Evolutionary conservation across 2,113 vertebrate species (phyloP), one percentile per base, ranked within the genome.

Genomic region (Fregata magnificens): DNA sequence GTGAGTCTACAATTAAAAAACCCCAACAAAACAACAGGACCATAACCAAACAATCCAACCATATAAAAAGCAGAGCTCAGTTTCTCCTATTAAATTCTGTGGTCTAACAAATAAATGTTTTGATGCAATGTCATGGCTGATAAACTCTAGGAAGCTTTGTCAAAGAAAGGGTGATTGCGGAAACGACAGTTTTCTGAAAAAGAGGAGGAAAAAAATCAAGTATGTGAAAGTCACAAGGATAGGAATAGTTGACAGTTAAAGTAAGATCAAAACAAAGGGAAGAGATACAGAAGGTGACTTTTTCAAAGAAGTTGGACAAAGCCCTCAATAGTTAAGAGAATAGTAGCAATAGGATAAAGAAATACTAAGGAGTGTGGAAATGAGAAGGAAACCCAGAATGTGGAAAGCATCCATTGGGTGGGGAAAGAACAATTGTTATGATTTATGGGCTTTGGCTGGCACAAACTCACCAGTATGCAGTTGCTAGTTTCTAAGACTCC

Each of bases 161-260:
- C 25, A 55, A 22, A 61, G 32, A n/a, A 56, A 74, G 6, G 1
- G 13, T 0, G 2, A 72, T 11, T 65, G 52, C 1, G 1, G 66
- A 55, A 88, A 45, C 13, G 66, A 34, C 4, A 15, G 20, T 77
- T 74, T 66, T 34, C n/a, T 42, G 45, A 45, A 88, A 65, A 59
- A 73, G 25, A 50, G 18, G 21, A 67, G 5, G n/a, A 15, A 26
- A 38, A 88, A 18, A 34, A 3, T 25, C 9, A 45, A n/a, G 16
- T n/a, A n/a, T 0, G 2, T 18, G 24, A 17, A 71, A 71, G 50
- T 47, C 11, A 63, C 32, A 49, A 61, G 16, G 9, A 3, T 22
- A 55, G 52, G 61, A 92, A 66, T 8, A 66, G 8, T 9, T 72
- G 62, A 50, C 53, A 81, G 34, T 45, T 56, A 40, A 86, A 88